Percentiles rank a stretch among this genome's conserved stretches.
These are phyloP conservation scores for Lepus timidus DNA, from an alignment of 2,113 vertebrate species.

Conservation along the genomic window DNA sequence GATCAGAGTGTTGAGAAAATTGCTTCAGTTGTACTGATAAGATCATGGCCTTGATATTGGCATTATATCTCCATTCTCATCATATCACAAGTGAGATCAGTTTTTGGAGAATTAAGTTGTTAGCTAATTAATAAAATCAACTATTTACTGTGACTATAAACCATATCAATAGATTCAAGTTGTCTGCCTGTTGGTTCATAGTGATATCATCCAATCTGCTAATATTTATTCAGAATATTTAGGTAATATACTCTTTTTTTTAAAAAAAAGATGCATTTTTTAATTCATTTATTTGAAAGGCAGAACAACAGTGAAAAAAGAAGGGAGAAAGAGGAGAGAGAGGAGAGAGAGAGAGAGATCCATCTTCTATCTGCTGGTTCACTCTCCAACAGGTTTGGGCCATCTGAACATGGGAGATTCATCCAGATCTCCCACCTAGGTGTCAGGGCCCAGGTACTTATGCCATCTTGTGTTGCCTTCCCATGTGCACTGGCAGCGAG, in stretches of 20 bases:
- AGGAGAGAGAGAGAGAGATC: too few relatives aligned
- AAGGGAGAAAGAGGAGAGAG: too few relatives aligned
- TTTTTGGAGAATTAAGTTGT: background rate
- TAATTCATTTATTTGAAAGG: too few relatives aligned
- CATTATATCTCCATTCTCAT: background rate
- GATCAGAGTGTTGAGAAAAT: background rate
- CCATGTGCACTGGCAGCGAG: too few relatives aligned
- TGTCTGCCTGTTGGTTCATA: background rate
- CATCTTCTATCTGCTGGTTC: too few relatives aligned
- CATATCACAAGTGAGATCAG: conserved; percentile 3
- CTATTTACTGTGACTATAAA: conserved; percentile 41
- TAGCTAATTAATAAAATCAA: conserved; percentile 49
- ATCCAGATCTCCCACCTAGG: too few relatives aligned
- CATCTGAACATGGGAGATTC: too few relatives aligned
- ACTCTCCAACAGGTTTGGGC: too few relatives aligned
- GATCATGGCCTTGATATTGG: background rate
- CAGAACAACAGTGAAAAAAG: too few relatives aligned
- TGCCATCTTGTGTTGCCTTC: too few relatives aligned
- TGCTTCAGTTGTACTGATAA: conserved; percentile 8
- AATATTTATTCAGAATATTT: conserved; percentile 53
- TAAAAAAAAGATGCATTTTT: too few relatives aligned
- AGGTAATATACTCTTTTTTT: background rate
- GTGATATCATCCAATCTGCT: background rate
- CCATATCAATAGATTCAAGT: conserved; percentile 30
- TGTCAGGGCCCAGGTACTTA: too few relatives aligned